Percentiles rank a stretch among this genome's conserved stretches.
Evolutionary conservation across 2,113 vertebrate species (phyloP).

Genomic region (Scalopus aquaticus): DNA sequence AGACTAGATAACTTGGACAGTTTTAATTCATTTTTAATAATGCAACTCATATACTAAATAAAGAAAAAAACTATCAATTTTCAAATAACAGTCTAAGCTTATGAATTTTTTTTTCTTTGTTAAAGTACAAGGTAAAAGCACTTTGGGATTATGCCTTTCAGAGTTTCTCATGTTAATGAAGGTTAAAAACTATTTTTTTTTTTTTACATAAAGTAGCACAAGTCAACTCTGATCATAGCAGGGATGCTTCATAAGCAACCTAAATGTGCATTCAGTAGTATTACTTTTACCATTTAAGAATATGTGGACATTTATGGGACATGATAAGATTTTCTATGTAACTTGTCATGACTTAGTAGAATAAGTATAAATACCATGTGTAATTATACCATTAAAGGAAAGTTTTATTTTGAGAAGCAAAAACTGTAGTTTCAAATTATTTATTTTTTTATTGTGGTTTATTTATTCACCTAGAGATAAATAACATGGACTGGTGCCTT

Average conservation of each 20-base stretch:
- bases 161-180: background rate
- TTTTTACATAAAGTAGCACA: background rate
- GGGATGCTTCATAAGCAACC: background rate
- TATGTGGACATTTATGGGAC: background rate
- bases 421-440: background rate
- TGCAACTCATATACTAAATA: background rate
- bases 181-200: background rate
- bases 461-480: background rate
- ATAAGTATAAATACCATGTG: background rate
- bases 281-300: background rate
- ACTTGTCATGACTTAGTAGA: background rate
- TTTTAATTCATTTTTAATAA: conserved; percentile 47
- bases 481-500: background rate
- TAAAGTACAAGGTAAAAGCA: background rate
- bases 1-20: background rate
- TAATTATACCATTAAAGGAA: background rate
- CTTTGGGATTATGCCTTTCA: background rate
- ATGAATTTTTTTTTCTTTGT: background rate
- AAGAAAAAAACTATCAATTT: background rate
- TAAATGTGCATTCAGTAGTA: background rate
- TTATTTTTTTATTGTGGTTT: background rate
- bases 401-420: background rate
- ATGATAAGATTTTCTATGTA: background rate
- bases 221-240: background rate
- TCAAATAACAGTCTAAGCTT: too few species aligned